A percentile compares a stretch with the other conserved stretches of the same genome.
phyloP scores from a whole-genome alignment of 1,140 invertebrate species.

The Heliconius eleuchia region DNA sequence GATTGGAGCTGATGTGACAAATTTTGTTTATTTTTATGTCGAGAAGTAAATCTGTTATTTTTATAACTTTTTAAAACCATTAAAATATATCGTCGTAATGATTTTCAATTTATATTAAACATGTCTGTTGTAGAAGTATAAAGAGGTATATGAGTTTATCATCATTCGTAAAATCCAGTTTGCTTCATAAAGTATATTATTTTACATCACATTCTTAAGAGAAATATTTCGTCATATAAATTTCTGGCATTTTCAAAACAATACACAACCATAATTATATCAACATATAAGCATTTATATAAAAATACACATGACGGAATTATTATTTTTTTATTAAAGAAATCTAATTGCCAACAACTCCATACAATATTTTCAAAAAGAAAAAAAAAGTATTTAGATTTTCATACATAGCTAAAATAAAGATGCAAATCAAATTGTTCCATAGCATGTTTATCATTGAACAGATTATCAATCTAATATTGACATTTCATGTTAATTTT shows the following conservation, averaged over 20 bases:
- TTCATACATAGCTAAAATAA: neutral
- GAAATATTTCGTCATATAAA: neutral
- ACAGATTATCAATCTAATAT: neutral
- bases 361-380: neutral
- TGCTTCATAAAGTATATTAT: neutral
- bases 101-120: neutral
- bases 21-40: no score
- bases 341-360: neutral
- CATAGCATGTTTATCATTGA: neutral
- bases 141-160: neutral
- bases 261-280: neutral
- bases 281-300: neutral
- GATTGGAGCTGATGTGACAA: neutral
- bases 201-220: neutral
- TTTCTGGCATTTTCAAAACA: neutral
- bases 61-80: neutral
- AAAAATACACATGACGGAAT: neutral
- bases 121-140: neutral
- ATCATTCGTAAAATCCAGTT: neutral
- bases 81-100: neutral
- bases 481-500: neutral
- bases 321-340: neutral
- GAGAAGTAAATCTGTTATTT: no score
- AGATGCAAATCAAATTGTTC: neutral
- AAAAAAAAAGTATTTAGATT: neutral